Conservation (phyloP, 2,888 invertebrate species). For the Chrysopilus asiliformis region DNA sequence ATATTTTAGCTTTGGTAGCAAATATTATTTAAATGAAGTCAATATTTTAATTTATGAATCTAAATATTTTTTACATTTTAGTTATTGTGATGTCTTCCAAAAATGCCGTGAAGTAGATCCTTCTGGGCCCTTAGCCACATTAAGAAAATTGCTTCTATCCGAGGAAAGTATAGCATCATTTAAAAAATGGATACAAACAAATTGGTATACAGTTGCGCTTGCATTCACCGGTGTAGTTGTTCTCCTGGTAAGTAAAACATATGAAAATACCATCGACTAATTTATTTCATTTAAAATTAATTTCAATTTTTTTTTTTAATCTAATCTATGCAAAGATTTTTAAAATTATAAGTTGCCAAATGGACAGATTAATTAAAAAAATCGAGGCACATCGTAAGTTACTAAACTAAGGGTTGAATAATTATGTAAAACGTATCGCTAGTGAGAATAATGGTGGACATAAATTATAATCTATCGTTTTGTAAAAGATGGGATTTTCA, state of each 20-base stretch:
- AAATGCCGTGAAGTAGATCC: conserved; percentile 86
- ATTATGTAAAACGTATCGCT: no score
- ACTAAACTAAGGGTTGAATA: no score
- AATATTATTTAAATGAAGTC: neutral
- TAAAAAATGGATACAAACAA: conserved; percentile 71
- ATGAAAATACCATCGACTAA: neutral
- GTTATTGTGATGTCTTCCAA: conserved; percentile 54
- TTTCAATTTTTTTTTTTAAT: neutral
- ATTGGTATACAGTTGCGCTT: conserved; percentile 82
- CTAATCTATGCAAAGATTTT: conserved; percentile 7
- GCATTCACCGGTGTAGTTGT: conserved; percentile 60
- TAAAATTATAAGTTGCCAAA: conserved; percentile 2
- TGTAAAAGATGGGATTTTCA: no score
- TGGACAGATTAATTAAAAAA: conserved; percentile 3
- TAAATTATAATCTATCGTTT: no score
- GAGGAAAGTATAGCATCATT: conserved; percentile 84
- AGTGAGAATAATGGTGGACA: no score
- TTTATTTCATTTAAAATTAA: conserved; percentile 1
- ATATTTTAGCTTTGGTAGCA: neutral
- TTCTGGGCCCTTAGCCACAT: conserved; percentile 78
- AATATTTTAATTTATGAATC: neutral
- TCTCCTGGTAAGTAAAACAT: conserved; percentile 57
- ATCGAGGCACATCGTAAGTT: neutral
- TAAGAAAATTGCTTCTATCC: conserved; percentile 71
- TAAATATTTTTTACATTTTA: conserved; percentile 19